Base-by-base conservation (phyloP, 2,797 vertebrate species). In the Semaprochilodus insignis region DNA sequence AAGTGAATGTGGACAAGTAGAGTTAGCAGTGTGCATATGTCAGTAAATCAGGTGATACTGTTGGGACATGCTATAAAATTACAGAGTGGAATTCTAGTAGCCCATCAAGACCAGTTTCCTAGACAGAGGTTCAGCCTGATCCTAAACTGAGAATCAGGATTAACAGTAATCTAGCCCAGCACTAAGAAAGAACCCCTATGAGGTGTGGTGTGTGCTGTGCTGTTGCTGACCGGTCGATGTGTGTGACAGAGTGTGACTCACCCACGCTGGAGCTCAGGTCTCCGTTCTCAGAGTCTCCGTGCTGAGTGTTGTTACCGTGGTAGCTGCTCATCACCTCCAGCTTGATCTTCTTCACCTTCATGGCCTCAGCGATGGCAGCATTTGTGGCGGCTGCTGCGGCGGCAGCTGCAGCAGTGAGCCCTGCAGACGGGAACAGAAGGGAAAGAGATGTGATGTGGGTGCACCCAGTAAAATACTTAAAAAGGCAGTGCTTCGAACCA, bases 331-430 rank as follows among this genome's bases (percentile, higher is more conserved):
- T 99, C 88, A 97, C 98, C 96, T 99, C 98, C 92, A 99, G 93
- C 94, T 99, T 99, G 94, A 99, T 99, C 95, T 99, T 99, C 95
- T 99, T 99, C 93, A 98, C 98, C 96, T 99, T 99, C 97, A 99
- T 99, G 94, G 98, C 98, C 96, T 99, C 98, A 16, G 98, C 98
- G 82, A 99, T 99, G 89, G 98, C 98, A 5, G 98, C 97, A 23
- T 99, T 99, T 92, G 98, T 97, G 90, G 97, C 98, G 79, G 97
- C 97, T 14, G 97, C 98, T 65, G 98, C 98, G 0, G 98, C 96
- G 16, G 96, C 96, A 8, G 96, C 96, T 69, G 96, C 98, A 70
- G 98, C 98, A 93, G 98, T 99, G 93, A 99, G 94, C 88, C 98
- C 98, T 99, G 91, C 78, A 11, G 23, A 88, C 87, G 74, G 91